phyloP scores from a whole-genome alignment of 2,113 vertebrate genomes.

The Cygnus atratus region DNA sequence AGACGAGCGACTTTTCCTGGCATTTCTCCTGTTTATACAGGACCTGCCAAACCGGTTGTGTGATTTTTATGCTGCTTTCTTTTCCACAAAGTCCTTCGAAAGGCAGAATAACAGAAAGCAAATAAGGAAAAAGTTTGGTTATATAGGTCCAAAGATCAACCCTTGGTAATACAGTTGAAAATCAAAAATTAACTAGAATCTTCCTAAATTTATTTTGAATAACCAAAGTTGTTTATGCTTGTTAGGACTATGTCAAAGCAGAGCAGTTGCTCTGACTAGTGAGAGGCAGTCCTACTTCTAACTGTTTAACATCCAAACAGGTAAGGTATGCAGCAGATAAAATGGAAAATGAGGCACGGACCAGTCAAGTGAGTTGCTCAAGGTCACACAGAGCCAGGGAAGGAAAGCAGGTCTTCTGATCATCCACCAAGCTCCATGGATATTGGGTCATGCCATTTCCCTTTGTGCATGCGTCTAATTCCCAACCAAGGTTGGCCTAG shows the following conservation, averaged over 20 bases:
- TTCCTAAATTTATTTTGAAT: neutral
- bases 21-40: constrained; percentile 67
- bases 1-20: constrained; percentile 38
- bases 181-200: constrained; percentile 24
- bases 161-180: neutral
- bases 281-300: neutral
- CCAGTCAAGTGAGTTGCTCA: neutral
- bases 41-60: constrained; percentile 69
- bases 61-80: constrained; percentile 53
- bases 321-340: rapidly evolving
- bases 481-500: neutral
- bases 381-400: neutral
- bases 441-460: neutral
- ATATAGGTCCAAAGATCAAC: constrained; percentile 21
- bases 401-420: neutral
- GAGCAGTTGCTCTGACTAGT: neutral
- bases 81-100: constrained; percentile 66
- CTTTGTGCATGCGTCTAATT: neutral
- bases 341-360: neutral
- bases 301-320: neutral
- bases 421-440: neutral
- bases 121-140: constrained; percentile 45
- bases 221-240: neutral
- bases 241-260: neutral
- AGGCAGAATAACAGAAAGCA: constrained; percentile 57